Conservation (phyloP, 2,113 vertebrate species). For the Perognathus longimembris region DNA sequence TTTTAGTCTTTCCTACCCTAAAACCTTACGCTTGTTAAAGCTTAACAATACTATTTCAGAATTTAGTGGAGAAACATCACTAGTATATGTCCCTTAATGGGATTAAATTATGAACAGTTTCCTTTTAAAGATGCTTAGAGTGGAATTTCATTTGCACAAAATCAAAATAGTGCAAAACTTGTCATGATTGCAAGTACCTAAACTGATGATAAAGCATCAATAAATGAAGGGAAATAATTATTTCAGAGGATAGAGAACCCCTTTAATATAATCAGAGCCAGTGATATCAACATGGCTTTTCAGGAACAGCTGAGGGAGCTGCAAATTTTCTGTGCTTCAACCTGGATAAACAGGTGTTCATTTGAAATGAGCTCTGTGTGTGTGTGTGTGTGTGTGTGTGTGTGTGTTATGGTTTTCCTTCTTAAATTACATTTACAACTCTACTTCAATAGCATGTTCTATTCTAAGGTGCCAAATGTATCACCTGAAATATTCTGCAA, state of each 20-base stretch:
- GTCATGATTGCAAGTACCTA: neutral
- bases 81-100: neutral
- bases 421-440: constrained; percentile 15
- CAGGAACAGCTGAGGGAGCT: neutral
- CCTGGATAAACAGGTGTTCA: neutral
- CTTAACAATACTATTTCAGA: neutral
- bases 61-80: neutral
- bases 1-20: neutral
- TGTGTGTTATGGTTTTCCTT: neutral
- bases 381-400: no score
- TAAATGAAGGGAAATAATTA: neutral
- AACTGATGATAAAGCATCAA: neutral
- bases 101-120: constrained; percentile 38
- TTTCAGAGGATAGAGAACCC: neutral
- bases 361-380: neutral
- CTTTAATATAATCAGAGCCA: neutral
- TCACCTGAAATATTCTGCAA: neutral
- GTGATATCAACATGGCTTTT: neutral
- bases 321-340: neutral
- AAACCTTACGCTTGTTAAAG: constrained; percentile 1
- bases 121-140: neutral
- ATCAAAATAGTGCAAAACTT: neutral
- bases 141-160: neutral
- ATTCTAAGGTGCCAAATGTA: neutral
- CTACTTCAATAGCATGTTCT: neutral